Evolutionary conservation across 2,888 invertebrate genomes (phyloP), one percentile per base, ranked within the genome.

Genomic region (Nycteola revayana): DNA sequence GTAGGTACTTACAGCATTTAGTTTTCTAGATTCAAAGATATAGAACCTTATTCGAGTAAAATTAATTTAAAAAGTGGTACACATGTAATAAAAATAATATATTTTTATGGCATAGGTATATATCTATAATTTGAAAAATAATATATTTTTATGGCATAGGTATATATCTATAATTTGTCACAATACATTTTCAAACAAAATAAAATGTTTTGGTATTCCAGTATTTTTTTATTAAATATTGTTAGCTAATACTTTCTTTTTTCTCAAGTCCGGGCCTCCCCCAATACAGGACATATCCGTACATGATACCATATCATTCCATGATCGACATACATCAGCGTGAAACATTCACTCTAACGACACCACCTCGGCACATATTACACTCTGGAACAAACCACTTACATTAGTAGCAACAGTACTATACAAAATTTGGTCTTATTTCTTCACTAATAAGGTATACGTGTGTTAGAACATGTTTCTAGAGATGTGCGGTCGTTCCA

Each of bases 321-420:
- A 44, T 36, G 46, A 42, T 42, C 39, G 35, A 36, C 45, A 43
- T 61, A 56, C 39, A 59, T 63, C 60, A 58, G 39, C 57, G 56
- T 74, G 63, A 69, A 76, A 73, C 57, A 77, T 80, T 77, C 60
- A 77, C 50, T 40, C 46, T 72, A 78, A 75, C 66, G 64, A 61
- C 63, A 57, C 49, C 40, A 38, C 20, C 10, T 9, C 7, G 29
- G 7, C 21, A 21, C n/a, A 14, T 14, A 14, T 14, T 14, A 14
- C 14, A 14, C 14, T 5, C 14, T 3, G 5, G 7, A 1, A 14
- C 27, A 11, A n/a, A 8, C 11, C 28, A 40, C 21, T 21, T n/a
- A 21, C n/a, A 21, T 21, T 5, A n/a, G 7, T 2, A 14, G 14
- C 7, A n/a, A 5, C n/a, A 21, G n/a, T 7, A 5, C 2, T 21